Conservation (phyloP, 2,797 vertebrate species). For the Carapus acus region DNA sequence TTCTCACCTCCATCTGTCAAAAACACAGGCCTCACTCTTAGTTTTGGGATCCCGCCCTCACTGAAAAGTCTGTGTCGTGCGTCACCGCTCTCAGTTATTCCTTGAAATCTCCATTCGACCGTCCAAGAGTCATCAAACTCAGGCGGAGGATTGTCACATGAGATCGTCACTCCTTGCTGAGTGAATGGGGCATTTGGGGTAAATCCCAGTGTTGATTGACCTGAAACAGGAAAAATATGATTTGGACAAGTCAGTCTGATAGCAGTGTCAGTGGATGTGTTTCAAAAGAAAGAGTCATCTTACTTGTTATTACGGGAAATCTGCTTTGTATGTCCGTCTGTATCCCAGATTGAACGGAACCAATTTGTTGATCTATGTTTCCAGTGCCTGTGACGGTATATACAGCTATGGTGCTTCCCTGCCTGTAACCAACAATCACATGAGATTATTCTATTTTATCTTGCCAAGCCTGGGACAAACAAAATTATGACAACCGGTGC, state of each 20-base stretch:
- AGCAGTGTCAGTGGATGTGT: not conserved
- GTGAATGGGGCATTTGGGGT: not conserved
- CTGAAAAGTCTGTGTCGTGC: not conserved
- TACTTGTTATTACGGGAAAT: no score
- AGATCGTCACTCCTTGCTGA: not conserved
- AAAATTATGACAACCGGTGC: no score
- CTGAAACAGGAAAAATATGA: slow-evolving; percentile 16
- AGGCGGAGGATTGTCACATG: slow-evolving; percentile 41
- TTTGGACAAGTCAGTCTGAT: not conserved
- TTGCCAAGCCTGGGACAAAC: no score
- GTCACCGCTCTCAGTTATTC: accelerated
- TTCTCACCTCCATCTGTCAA: slow-evolving; percentile 49
- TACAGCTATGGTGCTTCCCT: no score
- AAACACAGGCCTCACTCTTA: slow-evolving; percentile 17
- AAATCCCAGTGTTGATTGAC: accelerated
- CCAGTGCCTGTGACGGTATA: no score
- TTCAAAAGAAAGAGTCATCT: no score
- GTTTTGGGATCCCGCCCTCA: accelerated
- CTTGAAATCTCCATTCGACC: slow-evolving; percentile 39
- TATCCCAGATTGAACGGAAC: no score
- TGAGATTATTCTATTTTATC: no score
- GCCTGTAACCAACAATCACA: no score
- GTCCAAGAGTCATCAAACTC: not conserved
- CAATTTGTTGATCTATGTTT: no score
- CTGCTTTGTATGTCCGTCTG: no score